Base-by-base conservation (phyloP, 2,888 invertebrate species). In the Allophyes oxyacanthae region DNA sequence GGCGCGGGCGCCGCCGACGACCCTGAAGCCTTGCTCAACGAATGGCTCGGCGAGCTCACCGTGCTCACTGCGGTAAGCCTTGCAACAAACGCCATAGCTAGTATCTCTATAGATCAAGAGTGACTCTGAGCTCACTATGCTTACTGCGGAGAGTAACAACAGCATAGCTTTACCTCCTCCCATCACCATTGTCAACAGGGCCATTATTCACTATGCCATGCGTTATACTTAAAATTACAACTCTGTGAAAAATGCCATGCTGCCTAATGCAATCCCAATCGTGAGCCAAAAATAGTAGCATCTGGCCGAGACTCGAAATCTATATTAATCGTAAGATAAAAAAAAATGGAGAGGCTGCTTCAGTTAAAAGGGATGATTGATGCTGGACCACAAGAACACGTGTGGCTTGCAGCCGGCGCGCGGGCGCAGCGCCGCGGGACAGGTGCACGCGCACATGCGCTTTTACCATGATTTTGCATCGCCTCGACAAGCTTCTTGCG, bases 1-100 rank as follows among this genome's bases (percentile, higher is more conserved):
- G 95, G 94, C 73, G 95, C 94, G 76, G 95, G 95, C 85, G 95
- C 95, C 81, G 94, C 95, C 71, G 96, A 96, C 70, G 96, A 97
- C 91, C 97, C 97, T 14, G 96, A 96, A 83, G 96, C 96, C 74
- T 94, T 97, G 72, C 95, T 97, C 74, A 96, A 97, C 91, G 96
- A 96, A 82, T 97, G 97, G 97, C 94, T 97, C 9, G 97, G 96
- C 63, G 97, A 97, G 86, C 95, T 97, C 75, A 96, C 96, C 79
- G 96, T 95, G 68, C 94, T 97, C 53, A 96, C 96, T 44, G 96
- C 96, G 94, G 97, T 97, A 85, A 95, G 96, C n/a, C n/a, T n/a
- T n/a, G n/a, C 95, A 61, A n/a, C 13, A 11, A 9, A 13, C 8
- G 9, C 10, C 14, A 4, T 8, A 28, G 8, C 6, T 8, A 8